Evolutionary conservation across 2,113 vertebrate species (phyloP), one percentile per base, ranked within the genome.

Genomic region (Hydropotes inermis): DNA sequence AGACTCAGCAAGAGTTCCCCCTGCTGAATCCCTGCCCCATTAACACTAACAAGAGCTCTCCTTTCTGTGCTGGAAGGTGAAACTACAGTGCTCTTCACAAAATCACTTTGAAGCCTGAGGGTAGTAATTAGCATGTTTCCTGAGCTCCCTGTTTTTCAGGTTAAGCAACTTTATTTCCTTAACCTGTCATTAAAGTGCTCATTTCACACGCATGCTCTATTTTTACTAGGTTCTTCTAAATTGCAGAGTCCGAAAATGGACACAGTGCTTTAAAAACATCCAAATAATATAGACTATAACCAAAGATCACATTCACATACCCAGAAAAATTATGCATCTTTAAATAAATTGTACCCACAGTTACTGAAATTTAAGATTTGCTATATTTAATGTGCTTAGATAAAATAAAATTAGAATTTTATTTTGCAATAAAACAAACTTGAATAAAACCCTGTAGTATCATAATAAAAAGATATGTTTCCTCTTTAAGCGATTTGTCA

Each of bases 341-440:
- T 27, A 85, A 97, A 95, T 70, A 92, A 92, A 87, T 81, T 84
- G 30, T 74, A 92, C 6, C 11, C 11, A 64, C 25, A 81, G 60
- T 89, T 94, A 87, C 16, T 61, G 61, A 97, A 97, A 89, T 92
- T 89, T 87, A 89, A 97, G 64, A 92, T 39, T 61, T 54, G 25
- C 17, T 93, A 45, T 58, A 96, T 89, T 96, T 81, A 97, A 94
- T 43, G 36, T 76, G 64, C 45, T 95, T 14, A 58, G n/a, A 45
- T 92, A 93, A 91, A 97, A 87, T 87, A 94, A 94, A 96, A 92
- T 95, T 96, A 85, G 47, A 95, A 92, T 82, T 97, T 98, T 87
- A 94, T 55, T 97, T 61, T 78, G 82, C 84, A 90, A 79, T 92
- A 39, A 91, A 95, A 91, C 50, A 95, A 93, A 78, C 60, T 36